Evolutionary conservation across 2,888 invertebrate species (phyloP).

Genomic region (Campoplex capitator): DNA sequence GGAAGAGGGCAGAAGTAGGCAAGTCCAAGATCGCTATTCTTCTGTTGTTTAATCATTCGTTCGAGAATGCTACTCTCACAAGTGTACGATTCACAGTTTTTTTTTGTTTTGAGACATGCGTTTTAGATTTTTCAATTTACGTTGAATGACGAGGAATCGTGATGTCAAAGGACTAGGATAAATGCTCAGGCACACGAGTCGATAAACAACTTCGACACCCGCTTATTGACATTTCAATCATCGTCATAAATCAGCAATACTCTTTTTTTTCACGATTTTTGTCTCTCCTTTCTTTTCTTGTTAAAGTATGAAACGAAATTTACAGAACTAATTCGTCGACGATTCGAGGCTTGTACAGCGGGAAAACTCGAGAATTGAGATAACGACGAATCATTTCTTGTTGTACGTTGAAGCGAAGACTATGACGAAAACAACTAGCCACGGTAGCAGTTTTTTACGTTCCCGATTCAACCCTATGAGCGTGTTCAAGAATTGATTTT

Average conservation of each 20-base stretch:
- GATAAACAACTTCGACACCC: background rate
- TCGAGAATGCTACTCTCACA: slow-evolving; percentile 27
- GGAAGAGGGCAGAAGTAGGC: slow-evolving; percentile 3
- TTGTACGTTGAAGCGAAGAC: slow-evolving; percentile 66
- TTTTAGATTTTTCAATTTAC: slow-evolving; percentile 24
- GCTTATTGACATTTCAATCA: slow-evolving; percentile 15
- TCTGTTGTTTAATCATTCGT: slow-evolving; percentile 38
- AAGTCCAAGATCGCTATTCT: slow-evolving; percentile 36
- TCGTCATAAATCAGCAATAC: background rate
- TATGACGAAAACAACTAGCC: slow-evolving; percentile 44
- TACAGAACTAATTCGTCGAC: slow-evolving; percentile 24
- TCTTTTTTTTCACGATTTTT: slow-evolving; percentile 3
- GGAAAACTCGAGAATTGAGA: slow-evolving; percentile 25
- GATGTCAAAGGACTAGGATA: slow-evolving; percentile 70
- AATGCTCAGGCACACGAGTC: slow-evolving; percentile 46
- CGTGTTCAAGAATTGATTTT: slow-evolving; percentile 38
- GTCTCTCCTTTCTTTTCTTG: slow-evolving; percentile 8
- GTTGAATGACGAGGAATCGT: slow-evolving; percentile 30
- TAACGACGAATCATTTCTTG: slow-evolving; percentile 51
- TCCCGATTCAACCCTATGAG: slow-evolving; percentile 25
- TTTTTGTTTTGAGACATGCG: slow-evolving; percentile 20
- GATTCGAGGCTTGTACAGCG: slow-evolving; percentile 16
- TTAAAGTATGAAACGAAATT: slow-evolving; percentile 6
- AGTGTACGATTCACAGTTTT: slow-evolving; percentile 6
- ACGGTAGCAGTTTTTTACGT: slow-evolving; percentile 19